phyloP scores from a whole-genome alignment of 2,888 invertebrate species.

The Harmothoe impar region DNA sequence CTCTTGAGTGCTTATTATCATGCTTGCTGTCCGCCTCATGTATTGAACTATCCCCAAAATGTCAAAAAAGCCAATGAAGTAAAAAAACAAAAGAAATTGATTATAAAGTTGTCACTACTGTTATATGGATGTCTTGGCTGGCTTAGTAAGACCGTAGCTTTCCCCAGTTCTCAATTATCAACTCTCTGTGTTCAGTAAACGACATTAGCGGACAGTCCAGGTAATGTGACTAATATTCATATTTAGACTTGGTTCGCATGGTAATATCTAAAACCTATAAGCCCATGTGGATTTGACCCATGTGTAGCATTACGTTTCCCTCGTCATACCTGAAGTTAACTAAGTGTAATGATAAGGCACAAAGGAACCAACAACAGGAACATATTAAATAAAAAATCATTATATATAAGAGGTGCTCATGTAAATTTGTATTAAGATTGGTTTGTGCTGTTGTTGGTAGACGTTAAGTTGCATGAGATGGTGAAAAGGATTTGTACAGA shows the following conservation, averaged over 20 bases:
- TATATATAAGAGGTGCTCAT: constrained; percentile 27
- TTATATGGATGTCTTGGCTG: neutral
- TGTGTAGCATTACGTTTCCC: neutral
- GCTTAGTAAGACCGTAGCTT: constrained; percentile 34
- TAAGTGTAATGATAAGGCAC: neutral
- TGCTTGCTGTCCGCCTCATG: constrained; percentile 37
- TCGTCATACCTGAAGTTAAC: constrained; percentile 1
- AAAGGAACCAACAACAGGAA: neutral
- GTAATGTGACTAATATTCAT: neutral
- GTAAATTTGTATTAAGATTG: constrained; percentile 42
- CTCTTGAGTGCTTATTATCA: constrained; percentile 54
- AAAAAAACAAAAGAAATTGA: neutral
- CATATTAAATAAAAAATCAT: too few species aligned
- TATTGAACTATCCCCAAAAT: constrained; percentile 21
- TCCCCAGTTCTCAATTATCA: neutral
- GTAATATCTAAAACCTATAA: neutral
- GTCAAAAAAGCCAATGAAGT: neutral
- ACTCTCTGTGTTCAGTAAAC: constrained; percentile 20
- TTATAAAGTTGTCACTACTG: neutral
- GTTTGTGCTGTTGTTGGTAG: constrained; percentile 42
- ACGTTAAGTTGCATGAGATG: constrained; percentile 38
- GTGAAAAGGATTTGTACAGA: constrained; percentile 31
- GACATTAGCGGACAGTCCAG: constrained; percentile 12
- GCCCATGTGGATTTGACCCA: neutral
- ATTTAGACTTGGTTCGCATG: constrained; percentile 3